Conservation (phyloP, 2,113 vertebrate species). For the Tauraco erythrolophus region DNA sequence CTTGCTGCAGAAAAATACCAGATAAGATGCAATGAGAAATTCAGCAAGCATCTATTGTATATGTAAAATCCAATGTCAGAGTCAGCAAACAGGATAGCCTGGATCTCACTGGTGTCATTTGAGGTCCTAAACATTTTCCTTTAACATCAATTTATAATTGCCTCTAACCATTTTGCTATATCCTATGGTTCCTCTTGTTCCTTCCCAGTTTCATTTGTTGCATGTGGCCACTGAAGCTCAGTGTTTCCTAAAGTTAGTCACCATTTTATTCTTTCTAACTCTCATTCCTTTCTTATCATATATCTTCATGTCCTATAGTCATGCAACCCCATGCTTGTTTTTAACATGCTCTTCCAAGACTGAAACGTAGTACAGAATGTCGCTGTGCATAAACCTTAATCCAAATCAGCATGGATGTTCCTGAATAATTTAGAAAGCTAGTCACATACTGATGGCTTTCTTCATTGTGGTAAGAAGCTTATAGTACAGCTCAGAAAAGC, state of each 20-base stretch:
- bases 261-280: background rate
- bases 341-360: background rate
- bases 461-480: background rate
- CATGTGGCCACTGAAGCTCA: background rate
- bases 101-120: background rate
- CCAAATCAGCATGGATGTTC: background rate
- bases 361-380: background rate
- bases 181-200: accelerated
- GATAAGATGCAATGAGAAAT: background rate
- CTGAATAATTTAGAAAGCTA: background rate
- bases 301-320: background rate
- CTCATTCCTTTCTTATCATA: background rate
- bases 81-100: background rate
- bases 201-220: background rate
- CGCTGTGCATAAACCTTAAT: background rate
- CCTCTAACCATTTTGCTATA: background rate
- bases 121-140: background rate
- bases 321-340: accelerated
- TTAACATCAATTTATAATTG: background rate
- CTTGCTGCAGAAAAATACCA: background rate
- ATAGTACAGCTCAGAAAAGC: background rate
- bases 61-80: background rate
- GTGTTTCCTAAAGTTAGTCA: background rate
- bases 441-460: background rate
- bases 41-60: background rate